Conservation (phyloP, 2,797 vertebrate genomes). For the Hylomyscus alleni region DNA sequence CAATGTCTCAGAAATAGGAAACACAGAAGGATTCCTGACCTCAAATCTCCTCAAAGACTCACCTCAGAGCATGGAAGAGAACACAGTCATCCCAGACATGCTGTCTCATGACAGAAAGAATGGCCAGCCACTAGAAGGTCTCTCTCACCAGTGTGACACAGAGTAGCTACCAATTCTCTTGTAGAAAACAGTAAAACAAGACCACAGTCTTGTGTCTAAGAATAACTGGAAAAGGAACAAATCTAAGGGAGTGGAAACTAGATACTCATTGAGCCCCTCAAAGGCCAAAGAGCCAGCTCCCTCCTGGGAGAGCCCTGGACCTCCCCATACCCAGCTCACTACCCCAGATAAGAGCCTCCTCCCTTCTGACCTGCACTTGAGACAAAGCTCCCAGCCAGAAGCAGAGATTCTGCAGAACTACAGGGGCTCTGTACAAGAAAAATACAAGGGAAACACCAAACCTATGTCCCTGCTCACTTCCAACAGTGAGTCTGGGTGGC, state of each 20-base stretch:
- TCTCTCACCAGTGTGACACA: neutral
- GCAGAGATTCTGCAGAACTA: neutral
- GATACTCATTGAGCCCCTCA: neutral
- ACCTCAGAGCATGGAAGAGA: conserved; percentile 22
- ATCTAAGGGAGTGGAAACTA: neutral
- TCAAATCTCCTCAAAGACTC: conserved; percentile 38
- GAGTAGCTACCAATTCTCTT: neutral
- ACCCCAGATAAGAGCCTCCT: neutral
- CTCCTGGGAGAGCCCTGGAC: neutral
- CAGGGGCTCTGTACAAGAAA: neutral
- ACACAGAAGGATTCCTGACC: neutral
- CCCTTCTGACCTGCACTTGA: neutral
- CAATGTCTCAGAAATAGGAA: neutral
- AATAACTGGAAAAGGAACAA: neutral
- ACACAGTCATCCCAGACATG: neutral
- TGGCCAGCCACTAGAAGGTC: neutral
- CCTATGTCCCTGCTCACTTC: neutral
- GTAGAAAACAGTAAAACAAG: neutral
- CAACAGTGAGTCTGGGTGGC: neutral
- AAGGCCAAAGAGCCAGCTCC: neutral
- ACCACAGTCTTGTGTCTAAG: neutral
- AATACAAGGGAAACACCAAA: neutral
- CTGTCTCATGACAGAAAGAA: neutral
- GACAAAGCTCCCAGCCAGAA: neutral
- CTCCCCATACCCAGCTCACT: neutral